Evolutionary conservation across 1,140 invertebrate genomes (phyloP).

Genomic region (Pogonomyrmex californicus): DNA sequence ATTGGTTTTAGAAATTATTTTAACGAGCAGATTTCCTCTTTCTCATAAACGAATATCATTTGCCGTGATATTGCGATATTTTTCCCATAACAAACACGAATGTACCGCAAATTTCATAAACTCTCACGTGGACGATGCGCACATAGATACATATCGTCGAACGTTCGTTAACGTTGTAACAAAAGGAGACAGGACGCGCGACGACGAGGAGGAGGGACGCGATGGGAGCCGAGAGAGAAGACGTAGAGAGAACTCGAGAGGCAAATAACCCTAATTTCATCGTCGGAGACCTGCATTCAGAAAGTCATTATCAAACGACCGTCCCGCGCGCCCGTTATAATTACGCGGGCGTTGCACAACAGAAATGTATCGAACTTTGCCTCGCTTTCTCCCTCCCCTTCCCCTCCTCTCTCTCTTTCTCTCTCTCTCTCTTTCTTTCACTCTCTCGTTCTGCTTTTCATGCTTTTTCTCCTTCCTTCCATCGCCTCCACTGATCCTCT

Average conservation of each 20-base stretch:
- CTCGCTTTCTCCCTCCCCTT: conserved; percentile 20
- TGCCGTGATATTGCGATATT: background rate
- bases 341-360: conserved; percentile 78
- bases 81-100: background rate
- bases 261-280: conserved; percentile 85
- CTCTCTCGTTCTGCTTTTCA: background rate
- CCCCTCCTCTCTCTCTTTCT: conserved; percentile 11
- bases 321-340: conserved; percentile 77
- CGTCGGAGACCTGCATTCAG: conserved; percentile 80
- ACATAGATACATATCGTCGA: conserved; percentile 23
- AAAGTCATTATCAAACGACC: conserved; percentile 84
- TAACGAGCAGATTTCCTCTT: background rate
- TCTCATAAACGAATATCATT: background rate
- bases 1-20: background rate
- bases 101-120: conserved; percentile 7
- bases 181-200: conserved; percentile 60
- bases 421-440: background rate
- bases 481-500: background rate
- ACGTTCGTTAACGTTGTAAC: conserved; percentile 59
- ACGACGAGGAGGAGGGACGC: conserved; percentile 28
- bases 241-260: conserved; percentile 70
- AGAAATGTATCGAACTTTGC: conserved; percentile 53
- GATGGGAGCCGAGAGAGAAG: conserved; percentile 61
- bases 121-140: conserved; percentile 4
- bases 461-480: background rate